Evolutionary conservation across 2,888 invertebrate genomes (phyloP), one percentile per base, ranked within the genome.

Genomic region (Polydrusus tereticollis): DNA sequence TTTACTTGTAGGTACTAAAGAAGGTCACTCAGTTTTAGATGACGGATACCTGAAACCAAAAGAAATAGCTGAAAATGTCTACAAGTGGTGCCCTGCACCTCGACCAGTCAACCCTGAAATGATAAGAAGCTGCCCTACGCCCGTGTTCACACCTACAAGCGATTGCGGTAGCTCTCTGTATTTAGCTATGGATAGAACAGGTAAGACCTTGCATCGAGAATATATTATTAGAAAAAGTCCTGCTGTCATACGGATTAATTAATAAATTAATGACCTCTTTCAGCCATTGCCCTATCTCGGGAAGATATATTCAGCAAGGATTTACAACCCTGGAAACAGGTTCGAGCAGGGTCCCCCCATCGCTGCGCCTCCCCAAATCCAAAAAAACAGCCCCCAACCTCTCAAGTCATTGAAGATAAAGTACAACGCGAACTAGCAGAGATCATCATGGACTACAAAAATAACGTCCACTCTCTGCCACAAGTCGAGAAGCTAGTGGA

Each of bases 391-490:
- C 45, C 60, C 65, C 55, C 57, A 69, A 65, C 62, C 8, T 72
- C 43, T 20, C 57, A 72, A 20, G 58, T 73, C n/a, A 84, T 83
- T 81, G 83, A 86, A 87, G 83, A 86, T 62, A 87, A 88, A 79
- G 88, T 89, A 26, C 92, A 95, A 82, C 94, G 94, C 75, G 95
- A 96, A 82, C 87, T 96, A 70, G 90, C 93, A 2, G 95, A 95
- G 86, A 94, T 96, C 60, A 94, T 96, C 82, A 94, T 92, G 81
- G 95, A 95, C 80, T 95, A 94, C 81, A 95, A 96, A 84, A 95
- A 95, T 81, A 94, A 95, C 81, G 94, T 95, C 2, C 92, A 94
- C 77, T 92, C 94, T 0, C 93, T 96, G 81, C 89, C 91, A 0
- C 94, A 95, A 86, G 94, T 95, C 0, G 95, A 95, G 83, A 90